Evolutionary conservation across 2,797 vertebrate genomes (phyloP), one percentile per base, ranked within the genome.

Genomic region (Siniperca scherzeri): DNA sequence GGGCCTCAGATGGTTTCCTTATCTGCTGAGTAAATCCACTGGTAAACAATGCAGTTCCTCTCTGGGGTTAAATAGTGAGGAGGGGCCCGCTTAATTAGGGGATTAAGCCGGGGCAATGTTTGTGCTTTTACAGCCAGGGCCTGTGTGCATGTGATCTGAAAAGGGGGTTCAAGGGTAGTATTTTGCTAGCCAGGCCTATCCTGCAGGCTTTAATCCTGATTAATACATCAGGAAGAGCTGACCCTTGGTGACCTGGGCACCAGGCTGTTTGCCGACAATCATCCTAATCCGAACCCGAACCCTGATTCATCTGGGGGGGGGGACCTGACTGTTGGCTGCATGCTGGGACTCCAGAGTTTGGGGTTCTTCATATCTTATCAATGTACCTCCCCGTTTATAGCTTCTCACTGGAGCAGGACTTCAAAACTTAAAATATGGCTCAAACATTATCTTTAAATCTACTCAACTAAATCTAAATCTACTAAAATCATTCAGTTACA

Each of bases 251-350:
- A 96, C 94, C 95, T 83, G 91, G 94, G 91, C 94, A 95, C 93
- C 95, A 94, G 94, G 94, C 94, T 95, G 95, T 95, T 94, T 90
- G 91, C 94, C 75, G 90, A 96, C 94, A 96, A 95, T 96, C 95
- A 95, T 91, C 88, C 89, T 96, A 95, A 96, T 96, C 94, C 92
- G 14, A 77, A 40, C 8, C 40, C 38, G 30, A 30, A 74, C 77
- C 79, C 80, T 56, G 82, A 93, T 89, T 93, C 87, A 93, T 93
- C 67, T 85, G 67, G n/a, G 17, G n/a, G 14, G 14, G 48, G 56
- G 74, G 56, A 52, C 13, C 75, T 84, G 60, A 70, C 40, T 55
- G 30, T 8, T 57, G 87, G 55, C 57, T 60, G 48, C 73, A 82
- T 82, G 78, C 69, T 80, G 83, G 57, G 66, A 74, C 27, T 66